A percentile compares a stretch with the other conserved stretches of the same genome.
phyloP scores from a whole-genome alignment of 2,113 vertebrate genomes.

The Carettochelys insculpta region DNA sequence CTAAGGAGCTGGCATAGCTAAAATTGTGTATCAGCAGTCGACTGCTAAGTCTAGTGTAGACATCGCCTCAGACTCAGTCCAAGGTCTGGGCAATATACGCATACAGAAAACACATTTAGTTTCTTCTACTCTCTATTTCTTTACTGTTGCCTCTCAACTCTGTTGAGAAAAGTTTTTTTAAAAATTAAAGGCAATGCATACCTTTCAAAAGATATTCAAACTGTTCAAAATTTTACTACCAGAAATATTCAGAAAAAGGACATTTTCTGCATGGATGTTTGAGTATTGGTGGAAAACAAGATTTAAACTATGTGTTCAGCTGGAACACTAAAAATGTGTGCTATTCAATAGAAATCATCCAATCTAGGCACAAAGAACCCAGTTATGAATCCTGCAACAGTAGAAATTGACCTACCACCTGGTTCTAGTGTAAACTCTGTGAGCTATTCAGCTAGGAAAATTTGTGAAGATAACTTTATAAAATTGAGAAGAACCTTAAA shows the following conservation, averaged over 20 bases:
- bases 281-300: neutral
- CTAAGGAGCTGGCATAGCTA: no score
- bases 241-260: neutral
- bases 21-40: no score
- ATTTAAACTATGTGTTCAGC: neutral
- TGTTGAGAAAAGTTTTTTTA: neutral
- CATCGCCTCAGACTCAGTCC: accelerated
- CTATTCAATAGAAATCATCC: neutral
- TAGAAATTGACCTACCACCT: neutral
- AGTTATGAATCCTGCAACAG: no score
- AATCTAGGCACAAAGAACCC: neutral
- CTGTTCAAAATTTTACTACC: neutral
- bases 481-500: neutral
- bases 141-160: neutral
- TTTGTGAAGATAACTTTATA: neutral
- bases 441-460: accelerated
- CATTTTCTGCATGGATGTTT: neutral
- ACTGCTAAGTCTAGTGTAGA: no score
- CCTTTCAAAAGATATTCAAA: neutral
- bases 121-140: neutral
- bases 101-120: neutral
- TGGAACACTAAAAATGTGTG: neutral
- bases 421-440: neutral
- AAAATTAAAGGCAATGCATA: neutral
- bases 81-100: neutral